Percentiles rank a stretch among this genome's conserved stretches.
These are phyloP conservation scores for Hedychridium roseum DNA, from an alignment of 2,888 invertebrate species.

Conservation along the genomic window DNA sequence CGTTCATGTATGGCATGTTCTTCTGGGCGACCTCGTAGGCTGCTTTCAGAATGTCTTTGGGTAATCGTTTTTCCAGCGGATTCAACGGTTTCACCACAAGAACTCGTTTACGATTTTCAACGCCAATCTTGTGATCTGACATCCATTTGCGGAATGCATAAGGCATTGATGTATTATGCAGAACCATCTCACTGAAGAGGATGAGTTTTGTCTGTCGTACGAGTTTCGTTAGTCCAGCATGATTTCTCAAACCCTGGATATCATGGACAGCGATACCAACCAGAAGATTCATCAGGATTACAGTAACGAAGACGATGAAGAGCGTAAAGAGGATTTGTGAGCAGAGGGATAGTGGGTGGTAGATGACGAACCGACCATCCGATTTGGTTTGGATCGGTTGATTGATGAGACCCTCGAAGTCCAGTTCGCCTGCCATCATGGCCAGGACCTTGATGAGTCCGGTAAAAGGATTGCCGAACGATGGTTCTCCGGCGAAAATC, in stretches of 20 bases:
- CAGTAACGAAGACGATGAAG: slow-evolving; percentile 61
- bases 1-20: slow-evolving; percentile 45
- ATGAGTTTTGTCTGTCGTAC: slow-evolving; percentile 65
- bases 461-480: slow-evolving; percentile 59
- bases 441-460: slow-evolving; percentile 60
- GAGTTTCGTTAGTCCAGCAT: slow-evolving; percentile 64
- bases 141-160: slow-evolving; percentile 59
- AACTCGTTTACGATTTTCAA: slow-evolving; percentile 61
- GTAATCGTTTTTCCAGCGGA: slow-evolving; percentile 63
- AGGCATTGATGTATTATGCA: slow-evolving; percentile 62
- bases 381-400: slow-evolving; percentile 42
- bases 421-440: slow-evolving; percentile 63
- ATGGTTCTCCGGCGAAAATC: slow-evolving; percentile 58
- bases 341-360: slow-evolving; percentile 57
- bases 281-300: slow-evolving; percentile 61
- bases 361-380: slow-evolving; percentile 52
- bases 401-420: slow-evolving; percentile 58
- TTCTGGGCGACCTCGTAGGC: slow-evolving; percentile 64
- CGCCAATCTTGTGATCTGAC: slow-evolving; percentile 60
- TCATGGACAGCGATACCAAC: slow-evolving; percentile 64
- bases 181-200: slow-evolving; percentile 63
- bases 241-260: slow-evolving; percentile 64
- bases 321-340: slow-evolving; percentile 59
- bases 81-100: slow-evolving; percentile 64
- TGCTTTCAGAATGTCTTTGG: slow-evolving; percentile 61